phyloP scores from a whole-genome alignment of 2,888 invertebrate species.

The Polyommatus iphigenia region DNA sequence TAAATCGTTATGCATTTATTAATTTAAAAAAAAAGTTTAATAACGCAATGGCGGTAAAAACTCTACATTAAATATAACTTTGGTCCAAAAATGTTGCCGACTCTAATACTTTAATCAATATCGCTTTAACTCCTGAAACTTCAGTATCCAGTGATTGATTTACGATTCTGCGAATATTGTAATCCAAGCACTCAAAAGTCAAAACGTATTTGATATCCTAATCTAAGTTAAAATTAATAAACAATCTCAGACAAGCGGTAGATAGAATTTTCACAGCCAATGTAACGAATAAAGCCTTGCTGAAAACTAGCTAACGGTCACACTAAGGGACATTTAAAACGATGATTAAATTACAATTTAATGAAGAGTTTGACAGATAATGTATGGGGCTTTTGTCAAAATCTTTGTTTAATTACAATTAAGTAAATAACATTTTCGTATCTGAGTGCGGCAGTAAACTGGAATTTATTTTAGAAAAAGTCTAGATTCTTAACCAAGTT shows the following conservation, averaged over 20 bases:
- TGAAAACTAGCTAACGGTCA: not conserved
- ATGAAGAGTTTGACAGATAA: too few relatives aligned
- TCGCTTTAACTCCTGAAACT: not conserved
- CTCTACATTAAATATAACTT: not conserved
- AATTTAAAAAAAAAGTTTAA: not conserved
- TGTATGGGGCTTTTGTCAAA: too few relatives aligned
- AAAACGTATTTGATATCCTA: too few relatives aligned
- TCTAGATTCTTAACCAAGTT: not conserved
- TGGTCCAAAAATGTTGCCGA: not conserved
- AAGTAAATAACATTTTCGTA: too few relatives aligned
- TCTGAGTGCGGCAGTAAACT: not conserved
- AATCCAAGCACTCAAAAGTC: too few relatives aligned
- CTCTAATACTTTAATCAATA: not conserved
- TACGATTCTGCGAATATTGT: not conserved
- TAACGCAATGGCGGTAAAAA: not conserved
- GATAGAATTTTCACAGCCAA: not conserved
- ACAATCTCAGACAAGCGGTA: too few relatives aligned
- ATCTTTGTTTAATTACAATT: too few relatives aligned
- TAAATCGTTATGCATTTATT: not conserved
- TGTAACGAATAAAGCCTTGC: not conserved
- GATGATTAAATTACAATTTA: too few relatives aligned
- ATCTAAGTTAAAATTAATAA: too few relatives aligned
- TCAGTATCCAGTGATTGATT: not conserved
- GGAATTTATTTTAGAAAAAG: not conserved
- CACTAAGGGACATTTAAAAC: too few relatives aligned